Evolutionary conservation across 2,797 vertebrate species (phyloP).

Genomic region (Megaceryle alcyon): DNA sequence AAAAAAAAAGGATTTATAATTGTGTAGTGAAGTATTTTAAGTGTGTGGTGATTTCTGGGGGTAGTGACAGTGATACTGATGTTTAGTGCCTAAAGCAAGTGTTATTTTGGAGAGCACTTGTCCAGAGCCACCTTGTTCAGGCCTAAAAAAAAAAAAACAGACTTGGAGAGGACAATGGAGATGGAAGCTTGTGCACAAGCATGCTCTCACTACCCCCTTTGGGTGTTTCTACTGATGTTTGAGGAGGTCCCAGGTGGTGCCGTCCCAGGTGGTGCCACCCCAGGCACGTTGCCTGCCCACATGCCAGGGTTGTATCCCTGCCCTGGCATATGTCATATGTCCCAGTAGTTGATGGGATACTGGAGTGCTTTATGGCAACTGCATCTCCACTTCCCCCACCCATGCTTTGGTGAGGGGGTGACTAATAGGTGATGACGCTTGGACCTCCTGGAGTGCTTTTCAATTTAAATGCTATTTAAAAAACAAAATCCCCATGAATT

Average conservation of each 20-base stretch:
- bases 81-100: neutral
- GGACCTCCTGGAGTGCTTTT: neutral
- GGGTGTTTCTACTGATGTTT: accelerated
- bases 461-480: neutral
- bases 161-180: neutral
- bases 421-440: neutral
- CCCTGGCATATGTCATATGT: neutral
- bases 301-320: accelerated
- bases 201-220: neutral
- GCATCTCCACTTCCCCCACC: neutral
- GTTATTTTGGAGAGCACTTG: neutral
- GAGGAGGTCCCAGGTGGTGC: neutral
- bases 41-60: neutral
- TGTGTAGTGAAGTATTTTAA: neutral
- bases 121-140: neutral
- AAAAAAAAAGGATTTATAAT: neutral
- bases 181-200: neutral
- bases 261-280: neutral
- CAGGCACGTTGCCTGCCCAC: neutral
- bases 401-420: neutral
- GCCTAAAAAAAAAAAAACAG: neutral
- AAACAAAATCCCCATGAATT: neutral
- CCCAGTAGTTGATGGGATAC: neutral
- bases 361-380: neutral
- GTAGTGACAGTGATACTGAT: neutral